Evolutionary conservation across 1,140 invertebrate species (phyloP).

Genomic region (Drosophila kohkoa): DNA sequence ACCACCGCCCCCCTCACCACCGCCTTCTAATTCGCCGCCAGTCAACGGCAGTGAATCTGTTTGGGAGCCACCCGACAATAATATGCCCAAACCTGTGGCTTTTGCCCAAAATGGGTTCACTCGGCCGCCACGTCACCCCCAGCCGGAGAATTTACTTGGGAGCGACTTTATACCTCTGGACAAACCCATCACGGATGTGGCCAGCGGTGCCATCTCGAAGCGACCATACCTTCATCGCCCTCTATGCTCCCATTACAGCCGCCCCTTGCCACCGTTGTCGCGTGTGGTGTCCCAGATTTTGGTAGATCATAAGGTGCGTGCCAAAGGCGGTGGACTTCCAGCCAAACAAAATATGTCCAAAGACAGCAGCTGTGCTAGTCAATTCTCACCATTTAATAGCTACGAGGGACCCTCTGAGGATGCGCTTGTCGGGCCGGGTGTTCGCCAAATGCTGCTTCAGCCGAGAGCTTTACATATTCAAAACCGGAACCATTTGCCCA

Average conservation of each 20-base stretch:
- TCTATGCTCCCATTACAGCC: conserved; percentile 24
- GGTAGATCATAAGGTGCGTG: conserved; percentile 16
- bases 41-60: conserved; percentile 1
- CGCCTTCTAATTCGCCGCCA: background rate
- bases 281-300: conserved; percentile 31
- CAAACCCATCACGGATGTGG: conserved; percentile 51
- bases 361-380: conserved; percentile 29
- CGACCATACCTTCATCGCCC: conserved; percentile 3
- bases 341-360: background rate
- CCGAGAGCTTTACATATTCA: conserved; percentile 35
- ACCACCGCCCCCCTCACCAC: conserved; percentile 10
- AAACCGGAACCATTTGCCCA: conserved; percentile 29
- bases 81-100: conserved; percentile 30
- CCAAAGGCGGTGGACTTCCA: conserved; percentile 39
- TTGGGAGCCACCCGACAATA: conserved; percentile 31
- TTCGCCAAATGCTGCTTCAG: conserved; percentile 36
- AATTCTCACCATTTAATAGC: conserved; percentile 55
- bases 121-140: conserved; percentile 21
- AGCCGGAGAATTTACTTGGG: conserved; percentile 31
- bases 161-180: conserved; percentile 55
- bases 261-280: conserved; percentile 46
- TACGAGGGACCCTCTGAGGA: conserved; percentile 72
- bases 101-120: conserved; percentile 45
- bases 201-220: conserved; percentile 66
- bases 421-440: conserved; percentile 43